Evolutionary conservation across 2,113 vertebrate genomes (phyloP).

Genomic region (Heliornis fulica): DNA sequence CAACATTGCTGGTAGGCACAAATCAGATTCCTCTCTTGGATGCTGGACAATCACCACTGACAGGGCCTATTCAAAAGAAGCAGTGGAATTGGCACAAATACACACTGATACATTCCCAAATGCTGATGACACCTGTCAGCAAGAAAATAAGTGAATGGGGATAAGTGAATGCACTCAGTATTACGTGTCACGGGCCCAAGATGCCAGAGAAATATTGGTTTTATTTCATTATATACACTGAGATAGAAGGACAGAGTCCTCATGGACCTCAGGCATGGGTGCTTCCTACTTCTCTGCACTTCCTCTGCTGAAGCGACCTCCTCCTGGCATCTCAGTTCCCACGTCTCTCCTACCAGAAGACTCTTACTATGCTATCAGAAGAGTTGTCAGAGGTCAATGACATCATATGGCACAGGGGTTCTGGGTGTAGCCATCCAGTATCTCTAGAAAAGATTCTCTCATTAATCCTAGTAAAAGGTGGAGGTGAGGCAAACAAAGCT

Average conservation of each 20-base stretch:
- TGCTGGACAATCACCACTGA: not conserved
- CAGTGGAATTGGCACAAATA: not conserved
- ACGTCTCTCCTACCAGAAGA: not conserved
- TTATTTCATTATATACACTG: not conserved
- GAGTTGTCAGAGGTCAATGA: not conserved
- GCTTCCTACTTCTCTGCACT: not conserved
- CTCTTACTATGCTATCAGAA: not conserved
- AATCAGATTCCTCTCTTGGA: not conserved
- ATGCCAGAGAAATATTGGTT: not conserved
- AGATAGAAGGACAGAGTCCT: not conserved
- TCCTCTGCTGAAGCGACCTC: not conserved
- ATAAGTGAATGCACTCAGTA: not conserved
- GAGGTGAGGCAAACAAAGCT: not conserved
- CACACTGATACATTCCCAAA: not conserved
- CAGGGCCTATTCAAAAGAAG: not conserved
- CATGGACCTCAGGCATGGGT: not conserved
- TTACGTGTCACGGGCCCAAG: not conserved
- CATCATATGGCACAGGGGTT: not conserved
- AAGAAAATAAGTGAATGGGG: not conserved
- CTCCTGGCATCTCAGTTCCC: not conserved
- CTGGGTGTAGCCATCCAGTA: not conserved
- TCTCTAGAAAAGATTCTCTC: not conserved
- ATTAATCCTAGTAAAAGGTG: not conserved
- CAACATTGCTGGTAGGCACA: not conserved
- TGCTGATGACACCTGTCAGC: not conserved